Evolutionary conservation across 1,140 invertebrate species (phyloP).

Genomic region (Heliconius eleuchia): DNA sequence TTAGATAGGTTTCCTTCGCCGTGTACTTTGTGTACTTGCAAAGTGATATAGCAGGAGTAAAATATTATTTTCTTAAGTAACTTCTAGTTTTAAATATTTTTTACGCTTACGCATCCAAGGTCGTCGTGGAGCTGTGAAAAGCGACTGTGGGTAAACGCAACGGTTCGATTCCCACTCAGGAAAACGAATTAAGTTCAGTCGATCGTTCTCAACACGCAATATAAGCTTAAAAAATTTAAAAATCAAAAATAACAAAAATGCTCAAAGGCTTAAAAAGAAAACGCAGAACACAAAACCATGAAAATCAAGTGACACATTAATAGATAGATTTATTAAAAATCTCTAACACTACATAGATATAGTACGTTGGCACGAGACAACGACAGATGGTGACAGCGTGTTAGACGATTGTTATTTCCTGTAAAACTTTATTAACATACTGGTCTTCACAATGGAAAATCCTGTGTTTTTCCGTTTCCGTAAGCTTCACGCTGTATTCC

Average conservation of each 20-base stretch:
- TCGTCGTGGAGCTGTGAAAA: no score
- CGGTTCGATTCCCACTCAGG: no score
- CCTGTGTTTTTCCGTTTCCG: no score
- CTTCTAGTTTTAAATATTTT: not conserved
- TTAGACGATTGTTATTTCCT: conserved; percentile 1
- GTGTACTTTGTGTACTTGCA: not conserved
- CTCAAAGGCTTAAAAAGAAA: not conserved
- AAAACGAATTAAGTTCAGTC: no score
- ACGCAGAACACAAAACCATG: not conserved
- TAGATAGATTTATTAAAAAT: not conserved
- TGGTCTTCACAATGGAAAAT: no score
- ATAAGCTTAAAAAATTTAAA: no score
- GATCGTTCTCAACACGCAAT: no score
- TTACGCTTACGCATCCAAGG: not conserved
- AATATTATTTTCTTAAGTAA: not conserved
- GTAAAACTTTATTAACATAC: not conserved
- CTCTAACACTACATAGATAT: not conserved
- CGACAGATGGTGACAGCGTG: not conserved
- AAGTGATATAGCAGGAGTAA: not conserved
- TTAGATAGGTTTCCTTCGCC: conserved; percentile 8
- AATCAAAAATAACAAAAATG: no score
- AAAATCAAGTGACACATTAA: not conserved
- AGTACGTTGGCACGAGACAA: not conserved
- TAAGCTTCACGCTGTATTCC: no score
- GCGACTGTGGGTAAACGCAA: no score